Evolutionary conservation across 2,888 invertebrate genomes (phyloP), one percentile per base, ranked within the genome.

Genomic region (Euspilapteryx auroguttella): DNA sequence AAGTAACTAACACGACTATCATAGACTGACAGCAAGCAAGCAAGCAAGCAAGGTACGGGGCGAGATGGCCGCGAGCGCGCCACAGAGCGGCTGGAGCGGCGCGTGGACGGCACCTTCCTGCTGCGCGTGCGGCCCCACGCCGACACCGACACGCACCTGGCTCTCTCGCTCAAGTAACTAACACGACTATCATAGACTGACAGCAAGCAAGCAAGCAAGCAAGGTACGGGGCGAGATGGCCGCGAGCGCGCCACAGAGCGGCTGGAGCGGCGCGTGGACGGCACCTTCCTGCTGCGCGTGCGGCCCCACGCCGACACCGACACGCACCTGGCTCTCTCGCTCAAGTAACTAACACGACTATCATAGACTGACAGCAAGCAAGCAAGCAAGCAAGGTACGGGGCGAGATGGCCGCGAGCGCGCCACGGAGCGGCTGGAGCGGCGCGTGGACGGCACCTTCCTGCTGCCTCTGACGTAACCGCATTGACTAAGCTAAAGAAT

Each of bases 141-240:
- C 12, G 37, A 55, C 20, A 29, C n/a, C n/a, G n/a, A n/a, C n/a
- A n/a, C 32, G 9, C 41, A 42, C n/a, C 12, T 88, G 53, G 92
- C 92, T 32, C 79, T 92, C 30, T 89, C 89, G 46, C 79, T 92
- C 47, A 92, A 91, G 90, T 91, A 63, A 73, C n/a, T 2, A 20
- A 3, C n/a, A 20, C 21, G 8, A 9, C 3, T 20, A 20, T n/a
- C 3, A 3, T 20, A n/a, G 8, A 7, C 9, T 20, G 5, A 20
- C 9, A 20, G 8, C 9, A 20, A 20, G 89, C 59, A 25, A 90
- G 8, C 20, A 7, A 20, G 20, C 20, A 20, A 7, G 8, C 20
- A 20, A 80, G 85, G 90, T 92, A 89, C 59, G 25, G 90, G 91
- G 6, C 89, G 89, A 64, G 91, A 92, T 90, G 89, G 89, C 14